These are phyloP conservation scores for Stomorhina lunata DNA, from an alignment of 2,888 invertebrate species.

Conservation along the genomic window DNA sequence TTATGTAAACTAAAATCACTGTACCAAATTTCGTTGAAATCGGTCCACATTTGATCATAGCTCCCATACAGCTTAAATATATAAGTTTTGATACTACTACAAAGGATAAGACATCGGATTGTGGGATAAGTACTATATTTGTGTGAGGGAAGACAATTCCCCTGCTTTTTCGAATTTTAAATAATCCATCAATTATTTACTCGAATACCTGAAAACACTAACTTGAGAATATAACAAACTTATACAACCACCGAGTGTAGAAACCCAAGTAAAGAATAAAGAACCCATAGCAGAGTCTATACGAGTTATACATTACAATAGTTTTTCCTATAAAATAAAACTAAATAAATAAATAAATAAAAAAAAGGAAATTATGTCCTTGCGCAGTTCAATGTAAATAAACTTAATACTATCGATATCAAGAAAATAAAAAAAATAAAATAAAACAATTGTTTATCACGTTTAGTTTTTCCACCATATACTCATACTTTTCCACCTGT, in stretches of 20 bases:
- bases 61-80: too few species aligned
- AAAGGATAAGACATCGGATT: too few species aligned
- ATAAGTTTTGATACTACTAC: too few species aligned
- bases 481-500: not conserved
- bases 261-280: slow-evolving; percentile 19
- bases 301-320: not conserved
- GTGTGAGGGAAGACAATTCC: too few species aligned
- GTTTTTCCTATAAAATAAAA: not conserved
- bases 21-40: too few species aligned
- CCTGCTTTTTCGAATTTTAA: too few species aligned
- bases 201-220: slow-evolving; percentile 29
- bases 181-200: not conserved
- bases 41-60: too few species aligned
- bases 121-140: too few species aligned
- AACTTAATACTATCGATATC: slow-evolving; percentile 44
- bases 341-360: too few species aligned
- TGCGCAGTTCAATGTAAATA: slow-evolving; percentile 75
- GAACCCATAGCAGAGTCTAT: not conserved
- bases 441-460: slow-evolving; percentile 43
- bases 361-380: slow-evolving; percentile 73
- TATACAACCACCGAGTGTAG: not conserved
- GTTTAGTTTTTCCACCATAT: slow-evolving; percentile 3
- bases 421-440: slow-evolving; percentile 9
- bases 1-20: too few species aligned
- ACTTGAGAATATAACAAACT: not conserved